Base-by-base conservation (phyloP, 2,113 vertebrate genomes). In the Semnornis frantzii region DNA sequence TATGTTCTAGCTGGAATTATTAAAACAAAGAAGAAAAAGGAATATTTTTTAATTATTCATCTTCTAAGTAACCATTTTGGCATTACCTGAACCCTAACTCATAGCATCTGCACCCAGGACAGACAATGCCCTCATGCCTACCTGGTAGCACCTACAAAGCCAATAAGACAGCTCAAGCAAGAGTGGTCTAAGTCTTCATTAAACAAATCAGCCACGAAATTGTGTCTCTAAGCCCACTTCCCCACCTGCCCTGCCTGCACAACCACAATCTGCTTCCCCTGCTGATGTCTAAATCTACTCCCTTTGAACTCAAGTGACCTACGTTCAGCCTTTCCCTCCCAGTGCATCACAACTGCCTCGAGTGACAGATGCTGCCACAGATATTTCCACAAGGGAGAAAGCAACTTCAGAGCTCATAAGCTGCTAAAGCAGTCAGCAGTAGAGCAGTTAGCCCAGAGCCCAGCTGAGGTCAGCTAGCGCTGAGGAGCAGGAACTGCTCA, bases 281-380 rank as follows among this genome's bases (percentile, higher is more conserved):
- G 59, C 73, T 33, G 37, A 75, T 60, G 71, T 48, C 71, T 48
- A 76, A 31, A 87, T 92, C 82, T 73, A 74, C 79, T 92, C 83
- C 72, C 59, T 84, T 42, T 87, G 69, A 93, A 96, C 81, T 71
- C 27, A 4, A 86, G 50, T 76, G 94, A 92, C 95, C 89, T 91
- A 95, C 79, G 91, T 96, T 82, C 86, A 81, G 74, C 65, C 58
- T 88, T 62, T 85, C 46, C 65, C 85, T 92, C 70, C 79, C 70
- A 77, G 57, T 52, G 71, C 93, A 90, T 89, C 91, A 79, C 94
- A 95, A 8, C 91, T 89, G 85, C 70, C 71, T 84, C 33, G 59
- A 87, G 85, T 46, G 68, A 96, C 94, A 95, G 93, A 94, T 97
- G 97, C 66, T 0, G 3, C 55, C 59, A 85, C 55, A 44, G 65